Percentiles rank a stretch among this genome's conserved stretches.
Conservation (phyloP, 2,797 vertebrate species). For the Gymnoscopelus microlampas region DNA sequence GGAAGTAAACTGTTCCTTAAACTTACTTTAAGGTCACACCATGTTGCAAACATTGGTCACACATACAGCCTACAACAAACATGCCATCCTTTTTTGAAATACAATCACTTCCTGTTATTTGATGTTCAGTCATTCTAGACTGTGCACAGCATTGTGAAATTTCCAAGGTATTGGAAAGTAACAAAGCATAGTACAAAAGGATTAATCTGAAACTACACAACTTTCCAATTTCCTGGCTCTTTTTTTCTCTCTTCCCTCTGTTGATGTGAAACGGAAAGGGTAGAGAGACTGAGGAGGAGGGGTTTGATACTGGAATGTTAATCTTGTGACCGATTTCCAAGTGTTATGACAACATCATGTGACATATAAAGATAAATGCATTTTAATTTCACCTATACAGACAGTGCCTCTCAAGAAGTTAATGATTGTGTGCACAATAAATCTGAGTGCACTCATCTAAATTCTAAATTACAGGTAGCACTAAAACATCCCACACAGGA, state of each 20-base stretch:
- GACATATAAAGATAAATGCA: constrained; percentile 44
- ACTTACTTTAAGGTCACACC: no score
- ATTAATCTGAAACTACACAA: not conserved
- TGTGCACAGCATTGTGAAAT: not conserved
- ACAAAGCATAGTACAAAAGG: not conserved
- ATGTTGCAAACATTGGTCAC: not conserved
- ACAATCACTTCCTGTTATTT: not conserved
- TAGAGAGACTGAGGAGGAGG: not conserved
- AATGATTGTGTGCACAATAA: not conserved
- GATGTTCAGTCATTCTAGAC: not conserved
- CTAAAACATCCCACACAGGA: not conserved
- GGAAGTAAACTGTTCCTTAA: no score
- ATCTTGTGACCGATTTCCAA: constrained; percentile 69
- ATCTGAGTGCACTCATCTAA: not conserved
- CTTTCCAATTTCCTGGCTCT: not conserved
- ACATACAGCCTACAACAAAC: not conserved
- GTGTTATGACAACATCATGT: constrained; percentile 60
- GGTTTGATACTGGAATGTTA: constrained; percentile 42
- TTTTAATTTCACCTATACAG: constrained; percentile 6
- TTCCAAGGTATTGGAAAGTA: not conserved
- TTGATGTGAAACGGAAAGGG: not conserved
- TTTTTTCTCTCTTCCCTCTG: not conserved
- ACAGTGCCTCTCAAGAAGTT: constrained; percentile 3
- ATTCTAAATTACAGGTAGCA: not conserved
- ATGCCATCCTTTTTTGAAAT: not conserved